Conservation (phyloP, 2,797 vertebrate genomes). For the Macropus fuliginosus region DNA sequence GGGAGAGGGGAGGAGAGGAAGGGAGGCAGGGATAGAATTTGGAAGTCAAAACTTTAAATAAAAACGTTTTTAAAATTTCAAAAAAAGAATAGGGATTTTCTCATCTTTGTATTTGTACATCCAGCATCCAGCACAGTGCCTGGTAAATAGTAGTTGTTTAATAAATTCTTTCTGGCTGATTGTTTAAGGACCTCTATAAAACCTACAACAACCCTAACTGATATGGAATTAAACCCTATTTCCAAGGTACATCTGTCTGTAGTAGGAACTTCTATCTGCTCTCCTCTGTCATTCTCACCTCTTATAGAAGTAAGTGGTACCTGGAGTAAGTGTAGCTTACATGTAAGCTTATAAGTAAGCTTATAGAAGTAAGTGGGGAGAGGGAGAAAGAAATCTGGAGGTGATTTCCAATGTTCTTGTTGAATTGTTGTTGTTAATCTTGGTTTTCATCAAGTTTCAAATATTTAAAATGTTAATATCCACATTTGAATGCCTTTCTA, state of each 20-base stretch:
- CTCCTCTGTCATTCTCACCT: neutral
- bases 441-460: neutral
- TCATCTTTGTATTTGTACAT: neutral
- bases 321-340: no score
- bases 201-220: neutral
- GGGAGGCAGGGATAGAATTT: no score
- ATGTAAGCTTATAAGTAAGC: no score
- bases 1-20: no score
- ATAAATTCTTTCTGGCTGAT: neutral
- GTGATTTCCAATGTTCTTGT: neutral
- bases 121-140: neutral
- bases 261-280: neutral
- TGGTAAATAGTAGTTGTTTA: neutral
- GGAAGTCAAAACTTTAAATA: no score
- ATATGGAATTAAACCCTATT: neutral
- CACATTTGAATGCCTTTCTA: neutral
- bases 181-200: neutral
- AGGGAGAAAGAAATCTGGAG: neutral
- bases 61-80: no score
- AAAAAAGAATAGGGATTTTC: no score
- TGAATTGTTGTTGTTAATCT: neutral
- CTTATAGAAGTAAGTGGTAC: no score
- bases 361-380: no score
- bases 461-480: neutral
- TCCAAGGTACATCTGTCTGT: no score